phyloP scores from a whole-genome alignment of 2,113 vertebrate species.

The Sciurus niger region DNA sequence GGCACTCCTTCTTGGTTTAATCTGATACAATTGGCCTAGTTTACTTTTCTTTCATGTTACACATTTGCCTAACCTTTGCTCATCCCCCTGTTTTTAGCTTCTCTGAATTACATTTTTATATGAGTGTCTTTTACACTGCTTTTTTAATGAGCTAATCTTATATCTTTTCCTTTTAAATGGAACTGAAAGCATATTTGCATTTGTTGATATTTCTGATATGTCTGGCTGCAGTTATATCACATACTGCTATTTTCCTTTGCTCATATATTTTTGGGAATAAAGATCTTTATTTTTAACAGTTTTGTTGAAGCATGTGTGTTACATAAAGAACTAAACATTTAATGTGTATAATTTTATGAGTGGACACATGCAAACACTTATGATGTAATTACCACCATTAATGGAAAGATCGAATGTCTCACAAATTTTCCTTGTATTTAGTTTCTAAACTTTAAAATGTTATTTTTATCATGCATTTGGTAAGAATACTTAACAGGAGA shows the following conservation, averaged over 20 bases:
- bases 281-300: not conserved
- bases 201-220: not conserved
- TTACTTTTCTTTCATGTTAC: not conserved
- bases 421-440: not conserved
- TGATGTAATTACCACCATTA: not conserved
- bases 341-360: not conserved
- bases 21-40: not conserved
- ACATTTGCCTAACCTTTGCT: not conserved
- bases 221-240: not conserved
- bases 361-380: not conserved
- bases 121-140: not conserved
- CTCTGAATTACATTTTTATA: not conserved
- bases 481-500: not conserved
- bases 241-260: not conserved
- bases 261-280: not conserved
- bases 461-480: not conserved
- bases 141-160: not conserved
- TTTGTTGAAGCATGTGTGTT: not conserved
- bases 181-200: not conserved
- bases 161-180: not conserved
- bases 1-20: not conserved
- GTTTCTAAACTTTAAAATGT: not conserved
- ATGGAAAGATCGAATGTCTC: not conserved
- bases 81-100: not conserved
- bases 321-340: not conserved